Evolutionary conservation across 2,888 invertebrate species (phyloP), one percentile per base, ranked within the genome.

Genomic region (Plagodis dolabraria): DNA sequence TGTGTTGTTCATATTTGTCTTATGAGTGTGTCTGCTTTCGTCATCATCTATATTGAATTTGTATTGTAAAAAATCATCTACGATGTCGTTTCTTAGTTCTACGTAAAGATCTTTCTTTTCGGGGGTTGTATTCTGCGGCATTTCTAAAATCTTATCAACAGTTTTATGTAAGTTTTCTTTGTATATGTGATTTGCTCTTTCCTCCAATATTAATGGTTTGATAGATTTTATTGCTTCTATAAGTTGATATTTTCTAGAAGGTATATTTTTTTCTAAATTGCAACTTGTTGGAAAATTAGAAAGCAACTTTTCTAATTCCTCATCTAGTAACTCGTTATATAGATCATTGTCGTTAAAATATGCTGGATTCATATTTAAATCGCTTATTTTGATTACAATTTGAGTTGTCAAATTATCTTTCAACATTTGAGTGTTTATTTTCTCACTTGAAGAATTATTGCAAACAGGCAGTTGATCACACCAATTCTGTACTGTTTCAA

Each of bases 371-470:
- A 75, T 70, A 53, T 86, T 83, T 0, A 88, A 65, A 72, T 87
- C 83, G 55, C 76, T 81, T 35, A 87, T 74, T 74, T 83, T 83
- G 22, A 79, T 79, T 5, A 85, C 70, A n/a, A 88, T 77, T 77
- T 77, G 82, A 8, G 77, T 79, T 7, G 68, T 69, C 48, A 85
- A 47, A 22, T 78, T 70, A 34, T 82, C 79, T 72, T 69, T 80
- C 6, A 80, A 64, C 2, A 57, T 57, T 58, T 71, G 70, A 0
- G 58, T 62, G 11, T 64, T 67, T 42, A 65, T 64, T 64, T 60
- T 53, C 35, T 80, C 79, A 58, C 74, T 60, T 36, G 67, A 48
- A 33, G 71, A 72, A 8, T 64, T 63, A 5, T 64, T 65, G 33
- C 65, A 51, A 0, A 87, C 48, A 6, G 83, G 85, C 46, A 89